Conservation (phyloP, 2,888 invertebrate species). For the Drosophila niveifrons region DNA sequence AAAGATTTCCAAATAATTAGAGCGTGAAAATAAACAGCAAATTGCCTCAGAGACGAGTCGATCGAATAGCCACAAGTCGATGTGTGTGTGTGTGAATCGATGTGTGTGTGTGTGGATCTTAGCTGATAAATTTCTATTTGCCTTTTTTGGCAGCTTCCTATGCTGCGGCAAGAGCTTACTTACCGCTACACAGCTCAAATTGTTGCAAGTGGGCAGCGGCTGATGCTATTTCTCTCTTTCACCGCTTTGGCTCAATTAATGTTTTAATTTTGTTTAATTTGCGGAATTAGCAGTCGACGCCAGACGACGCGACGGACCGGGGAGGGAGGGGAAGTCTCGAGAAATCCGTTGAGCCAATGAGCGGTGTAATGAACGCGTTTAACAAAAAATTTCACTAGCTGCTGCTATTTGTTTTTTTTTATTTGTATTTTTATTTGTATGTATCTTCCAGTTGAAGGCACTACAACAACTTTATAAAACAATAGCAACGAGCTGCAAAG, state of each 20-base stretch:
- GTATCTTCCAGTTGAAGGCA: slow-evolving; percentile 34
- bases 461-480: slow-evolving; percentile 8
- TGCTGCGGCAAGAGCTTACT: slow-evolving; percentile 42
- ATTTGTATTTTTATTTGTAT: slow-evolving; percentile 1
- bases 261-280: slow-evolving; percentile 63
- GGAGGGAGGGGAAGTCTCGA: slow-evolving; percentile 22
- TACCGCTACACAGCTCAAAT: slow-evolving; percentile 48
- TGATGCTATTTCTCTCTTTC: slow-evolving; percentile 38
- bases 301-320: slow-evolving; percentile 7
- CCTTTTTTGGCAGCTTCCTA: slow-evolving; percentile 70
- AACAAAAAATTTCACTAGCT: slow-evolving; percentile 68
- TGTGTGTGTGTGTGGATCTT: slow-evolving; percentile 31
- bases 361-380: slow-evolving; percentile 51
- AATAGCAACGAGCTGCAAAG: slow-evolving; percentile 3
- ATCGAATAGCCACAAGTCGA: slow-evolving; percentile 16
- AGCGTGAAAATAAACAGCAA: slow-evolving; percentile 78
- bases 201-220: slow-evolving; percentile 59
- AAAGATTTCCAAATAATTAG: slow-evolving; percentile 79
- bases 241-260: slow-evolving; percentile 53
- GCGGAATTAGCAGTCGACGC: slow-evolving; percentile 53
- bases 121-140: slow-evolving; percentile 71
- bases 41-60: slow-evolving; percentile 53
- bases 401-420: not conserved
- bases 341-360: slow-evolving; percentile 35
- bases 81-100: slow-evolving; percentile 17